Percentiles rank a stretch among this genome's conserved stretches.
phyloP scores from a whole-genome alignment of 37 sponge, comb jelly and placozoan genomes.

The Lycopodina hypogea region DNA sequence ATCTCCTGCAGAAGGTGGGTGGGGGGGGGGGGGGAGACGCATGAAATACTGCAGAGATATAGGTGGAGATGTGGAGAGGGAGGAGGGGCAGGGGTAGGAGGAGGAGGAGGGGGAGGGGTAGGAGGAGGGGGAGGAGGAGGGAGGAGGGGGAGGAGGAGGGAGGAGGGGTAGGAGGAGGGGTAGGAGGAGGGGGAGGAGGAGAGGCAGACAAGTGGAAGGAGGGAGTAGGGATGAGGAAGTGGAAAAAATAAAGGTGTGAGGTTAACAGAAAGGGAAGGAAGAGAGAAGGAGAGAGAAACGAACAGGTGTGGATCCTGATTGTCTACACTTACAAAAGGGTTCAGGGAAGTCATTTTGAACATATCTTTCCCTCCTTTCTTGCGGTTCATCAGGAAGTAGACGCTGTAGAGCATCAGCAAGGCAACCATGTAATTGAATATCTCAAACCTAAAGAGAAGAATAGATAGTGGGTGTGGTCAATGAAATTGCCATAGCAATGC shows the following conservation, averaged over 20 bases:
- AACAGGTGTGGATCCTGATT: neutral
- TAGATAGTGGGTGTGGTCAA: neutral
- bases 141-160: no score
- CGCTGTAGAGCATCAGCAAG: neutral
- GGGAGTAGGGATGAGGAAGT: no score
- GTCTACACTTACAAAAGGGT: slow-evolving; percentile 3
- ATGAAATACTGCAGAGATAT: neutral
- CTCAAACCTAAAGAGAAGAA: neutral
- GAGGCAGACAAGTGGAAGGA: no score
- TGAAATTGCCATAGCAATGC: neutral
- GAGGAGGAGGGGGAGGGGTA: neutral
- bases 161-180: no score
- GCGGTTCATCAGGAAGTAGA: neutral
- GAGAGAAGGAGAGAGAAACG: neutral
- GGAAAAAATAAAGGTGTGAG: no score
- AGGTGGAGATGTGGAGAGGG: neutral
- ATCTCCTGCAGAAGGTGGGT: slow-evolving; percentile 24
- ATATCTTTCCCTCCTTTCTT: neutral
- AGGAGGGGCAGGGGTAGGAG: neutral
- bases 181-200: no score
- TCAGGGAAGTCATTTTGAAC: neutral
- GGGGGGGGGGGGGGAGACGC: neutral
- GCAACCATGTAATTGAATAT: neutral
- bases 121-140: no score
- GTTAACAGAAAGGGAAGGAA: neutral